Conservation (phyloP, 2,113 vertebrate species). For the Patagioenas fasciata region DNA sequence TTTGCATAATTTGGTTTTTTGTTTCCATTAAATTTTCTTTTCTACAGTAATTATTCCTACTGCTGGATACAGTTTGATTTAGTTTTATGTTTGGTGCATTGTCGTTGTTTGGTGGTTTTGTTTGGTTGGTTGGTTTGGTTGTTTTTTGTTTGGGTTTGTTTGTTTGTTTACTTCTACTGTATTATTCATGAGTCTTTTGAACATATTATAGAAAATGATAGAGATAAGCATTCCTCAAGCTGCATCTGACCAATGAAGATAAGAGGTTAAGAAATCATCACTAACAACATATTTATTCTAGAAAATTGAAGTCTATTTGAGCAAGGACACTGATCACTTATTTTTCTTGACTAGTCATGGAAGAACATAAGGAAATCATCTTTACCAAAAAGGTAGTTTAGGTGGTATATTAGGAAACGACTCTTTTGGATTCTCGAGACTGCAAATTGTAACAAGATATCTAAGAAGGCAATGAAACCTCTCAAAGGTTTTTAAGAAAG, state of each 20-base stretch:
- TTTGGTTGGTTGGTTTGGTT: too few relatives aligned
- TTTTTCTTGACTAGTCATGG: neutral
- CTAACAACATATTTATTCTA: neutral
- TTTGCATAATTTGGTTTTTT: neutral
- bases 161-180: neutral
- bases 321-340: neutral
- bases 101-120: too few relatives aligned
- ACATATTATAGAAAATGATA: neutral
- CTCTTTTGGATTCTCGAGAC: neutral
- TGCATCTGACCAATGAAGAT: neutral
- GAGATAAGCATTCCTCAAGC: neutral
- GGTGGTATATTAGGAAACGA: neutral
- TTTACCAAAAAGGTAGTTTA: neutral
- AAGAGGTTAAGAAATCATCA: neutral
- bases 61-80: neutral
- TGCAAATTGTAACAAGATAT: neutral
- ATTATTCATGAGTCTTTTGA: neutral
- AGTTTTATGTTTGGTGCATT: neutral
- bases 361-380: neutral
- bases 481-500: neutral
- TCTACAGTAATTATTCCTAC: neutral
- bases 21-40: neutral
- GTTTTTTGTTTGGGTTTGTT: neutral
- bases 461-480: neutral
- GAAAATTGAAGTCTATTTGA: neutral